Conservation (phyloP, 2,113 vertebrate species). For the human (Homo sapiens) region DNA sequence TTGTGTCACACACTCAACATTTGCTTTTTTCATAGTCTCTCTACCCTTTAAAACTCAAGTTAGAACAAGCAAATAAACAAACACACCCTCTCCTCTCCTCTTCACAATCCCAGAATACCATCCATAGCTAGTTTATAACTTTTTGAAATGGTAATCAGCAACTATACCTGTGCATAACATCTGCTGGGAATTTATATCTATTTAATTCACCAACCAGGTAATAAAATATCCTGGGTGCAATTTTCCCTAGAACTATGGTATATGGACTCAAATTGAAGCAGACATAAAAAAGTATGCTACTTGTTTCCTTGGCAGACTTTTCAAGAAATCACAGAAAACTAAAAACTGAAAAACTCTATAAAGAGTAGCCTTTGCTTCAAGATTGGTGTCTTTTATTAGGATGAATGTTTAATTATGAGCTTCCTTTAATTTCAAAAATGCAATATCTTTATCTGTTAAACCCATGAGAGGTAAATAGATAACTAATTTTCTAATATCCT, state of each 20-base stretch:
- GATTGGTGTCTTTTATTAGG: neutral
- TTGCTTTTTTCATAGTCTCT: neutral
- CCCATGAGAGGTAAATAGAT: neutral
- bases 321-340: neutral
- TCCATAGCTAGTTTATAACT: neutral
- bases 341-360: neutral
- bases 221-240: neutral
- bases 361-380: neutral
- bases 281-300: neutral
- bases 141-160: conserved; percentile 11
- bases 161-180: neutral
- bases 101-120: neutral
- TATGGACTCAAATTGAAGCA: neutral
- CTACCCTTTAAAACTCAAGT: neutral
- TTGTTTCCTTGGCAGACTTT: conserved; percentile 25
- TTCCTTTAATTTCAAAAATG: neutral
- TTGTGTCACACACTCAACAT: neutral
- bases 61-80: neutral
- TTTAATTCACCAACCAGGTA: neutral
- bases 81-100: neutral
- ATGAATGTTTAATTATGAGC: neutral
- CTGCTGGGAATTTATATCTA: neutral
- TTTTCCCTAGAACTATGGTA: neutral
- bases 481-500: neutral
- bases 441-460: neutral